phyloP scores from a whole-genome alignment of 2,888 invertebrate species.

The Argyra leucocephala region DNA sequence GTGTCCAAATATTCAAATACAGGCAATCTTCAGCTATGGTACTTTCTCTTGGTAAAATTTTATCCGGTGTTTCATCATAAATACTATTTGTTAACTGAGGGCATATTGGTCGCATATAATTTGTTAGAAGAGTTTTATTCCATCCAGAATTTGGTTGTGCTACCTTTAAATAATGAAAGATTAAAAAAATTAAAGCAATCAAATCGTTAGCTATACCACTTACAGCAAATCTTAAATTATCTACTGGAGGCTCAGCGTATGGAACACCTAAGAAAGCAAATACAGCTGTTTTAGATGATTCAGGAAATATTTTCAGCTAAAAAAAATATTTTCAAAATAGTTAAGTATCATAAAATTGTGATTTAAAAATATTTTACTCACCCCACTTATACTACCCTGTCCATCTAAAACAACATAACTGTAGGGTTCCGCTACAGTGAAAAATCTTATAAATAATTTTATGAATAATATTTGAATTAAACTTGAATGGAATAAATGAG shows the following conservation, averaged over 20 bases:
- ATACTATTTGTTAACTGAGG: conserved; percentile 48
- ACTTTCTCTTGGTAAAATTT: conserved; percentile 24
- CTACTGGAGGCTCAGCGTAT: conserved; percentile 68
- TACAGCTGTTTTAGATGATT: conserved; percentile 51
- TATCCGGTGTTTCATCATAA: conserved; percentile 37
- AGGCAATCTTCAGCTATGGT: conserved; percentile 66
- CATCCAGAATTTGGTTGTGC: conserved; percentile 59
- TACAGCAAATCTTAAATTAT: conserved; percentile 65
- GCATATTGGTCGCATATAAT: conserved; percentile 60
- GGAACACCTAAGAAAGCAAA: conserved; percentile 70
- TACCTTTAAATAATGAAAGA: conserved; percentile 44
- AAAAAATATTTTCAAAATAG: background rate
- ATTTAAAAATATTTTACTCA: background rate
- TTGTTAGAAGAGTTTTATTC: conserved; percentile 58
- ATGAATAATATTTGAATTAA: background rate
- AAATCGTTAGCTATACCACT: conserved; percentile 25
- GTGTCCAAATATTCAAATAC: conserved; percentile 83
- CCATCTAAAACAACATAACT: background rate
- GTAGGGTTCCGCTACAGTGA: background rate
- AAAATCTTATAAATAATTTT: background rate
- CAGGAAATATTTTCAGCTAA: conserved; percentile 59
- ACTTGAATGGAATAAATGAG: background rate
- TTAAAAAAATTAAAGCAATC: background rate
- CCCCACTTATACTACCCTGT: background rate
- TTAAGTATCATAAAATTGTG: background rate